These are phyloP conservation scores for Peromyscus leucopus DNA, from an alignment of 2,113 vertebrate species.

Conservation along the genomic window DNA sequence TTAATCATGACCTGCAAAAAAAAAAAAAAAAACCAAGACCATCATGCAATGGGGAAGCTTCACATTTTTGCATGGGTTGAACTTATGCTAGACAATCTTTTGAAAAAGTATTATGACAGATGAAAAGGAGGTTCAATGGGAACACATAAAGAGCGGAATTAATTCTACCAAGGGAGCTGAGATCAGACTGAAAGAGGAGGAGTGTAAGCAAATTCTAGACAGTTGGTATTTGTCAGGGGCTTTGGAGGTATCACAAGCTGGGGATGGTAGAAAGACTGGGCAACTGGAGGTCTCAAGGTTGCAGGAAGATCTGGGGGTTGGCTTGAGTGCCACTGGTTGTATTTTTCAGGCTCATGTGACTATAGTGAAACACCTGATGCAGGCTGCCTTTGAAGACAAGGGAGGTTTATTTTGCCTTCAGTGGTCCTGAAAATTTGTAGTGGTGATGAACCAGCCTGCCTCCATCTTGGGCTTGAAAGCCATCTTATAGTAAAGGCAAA, in stretches of 20 bases:
- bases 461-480: background rate
- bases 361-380: background rate
- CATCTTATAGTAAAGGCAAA: background rate
- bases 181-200: background rate
- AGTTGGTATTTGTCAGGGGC: background rate
- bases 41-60: background rate
- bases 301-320: background rate
- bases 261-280: background rate
- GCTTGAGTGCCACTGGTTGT: background rate
- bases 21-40: background rate
- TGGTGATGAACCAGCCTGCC: background rate
- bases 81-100: background rate
- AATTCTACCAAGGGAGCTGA: background rate
- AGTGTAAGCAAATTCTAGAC: constrained; percentile 1
- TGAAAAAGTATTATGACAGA: constrained; percentile 18
- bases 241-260: background rate
- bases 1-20: background rate
- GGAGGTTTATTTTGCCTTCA: background rate
- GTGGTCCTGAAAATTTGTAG: background rate
- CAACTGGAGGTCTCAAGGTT: background rate
- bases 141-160: background rate
- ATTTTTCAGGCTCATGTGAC: background rate
- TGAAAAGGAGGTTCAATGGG: background rate
- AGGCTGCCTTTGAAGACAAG: background rate
- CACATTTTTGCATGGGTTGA: background rate